Percentiles rank a stretch among this genome's conserved stretches.
Conservation (phyloP, 1,140 invertebrate species). For the Notospermus geniculatus region DNA sequence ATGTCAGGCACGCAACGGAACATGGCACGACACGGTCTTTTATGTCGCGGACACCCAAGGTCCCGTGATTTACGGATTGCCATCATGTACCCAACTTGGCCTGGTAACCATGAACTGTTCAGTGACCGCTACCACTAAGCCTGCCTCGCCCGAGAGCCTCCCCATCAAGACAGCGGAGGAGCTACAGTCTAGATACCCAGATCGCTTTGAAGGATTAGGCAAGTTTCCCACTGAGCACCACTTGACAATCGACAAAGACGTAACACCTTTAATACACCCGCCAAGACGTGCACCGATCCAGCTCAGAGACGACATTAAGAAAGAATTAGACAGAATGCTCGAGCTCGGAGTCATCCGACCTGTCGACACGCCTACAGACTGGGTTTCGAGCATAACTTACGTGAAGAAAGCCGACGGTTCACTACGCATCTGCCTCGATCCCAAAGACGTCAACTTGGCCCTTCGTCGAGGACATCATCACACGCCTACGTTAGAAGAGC, state of each 20-base stretch:
- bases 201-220: slow-evolving; percentile 19
- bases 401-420: too few species aligned
- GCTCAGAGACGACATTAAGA: too few species aligned
- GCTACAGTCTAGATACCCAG: slow-evolving; percentile 5
- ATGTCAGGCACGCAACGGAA: too few species aligned
- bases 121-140: background rate
- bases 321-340: too few species aligned
- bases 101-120: background rate
- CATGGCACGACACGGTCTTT: too few species aligned
- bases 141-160: background rate
- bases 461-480: too few species aligned
- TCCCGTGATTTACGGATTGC: background rate
- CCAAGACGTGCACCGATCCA: slow-evolving; percentile 12
- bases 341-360: background rate
- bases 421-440: background rate
- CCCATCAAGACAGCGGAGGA: slow-evolving; percentile 5
- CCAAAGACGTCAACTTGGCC: background rate
- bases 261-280: slow-evolving; percentile 9
- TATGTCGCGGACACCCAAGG: too few species aligned
- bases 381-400: background rate
- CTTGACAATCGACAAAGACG: slow-evolving; percentile 9
- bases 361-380: background rate
- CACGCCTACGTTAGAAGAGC: too few species aligned
- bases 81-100: background rate
- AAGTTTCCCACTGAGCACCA: slow-evolving; percentile 14